A percentile compares a stretch with the other conserved stretches of the same genome.
These are phyloP conservation scores for Ctena decussata DNA, from an alignment of 2,888 invertebrate genomes.

Conservation along the genomic window DNA sequence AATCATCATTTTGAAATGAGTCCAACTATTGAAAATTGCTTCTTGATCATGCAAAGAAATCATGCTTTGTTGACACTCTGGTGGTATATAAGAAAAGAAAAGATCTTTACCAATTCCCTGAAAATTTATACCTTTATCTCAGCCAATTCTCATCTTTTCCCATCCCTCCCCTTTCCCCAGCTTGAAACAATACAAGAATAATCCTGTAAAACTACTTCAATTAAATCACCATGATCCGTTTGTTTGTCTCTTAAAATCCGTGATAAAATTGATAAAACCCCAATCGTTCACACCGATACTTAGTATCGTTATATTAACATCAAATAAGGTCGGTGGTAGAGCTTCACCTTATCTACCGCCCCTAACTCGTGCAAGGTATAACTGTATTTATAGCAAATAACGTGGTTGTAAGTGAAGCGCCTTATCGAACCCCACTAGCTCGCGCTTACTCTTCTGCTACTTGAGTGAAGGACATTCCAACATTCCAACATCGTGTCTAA, in stretches of 20 bases:
- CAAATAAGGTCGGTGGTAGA: constrained; percentile 1
- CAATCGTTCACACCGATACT: constrained; percentile 42
- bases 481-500: constrained; percentile 6
- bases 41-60: no score
- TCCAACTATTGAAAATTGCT: no score
- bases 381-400: neutral
- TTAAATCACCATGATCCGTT: constrained; percentile 20
- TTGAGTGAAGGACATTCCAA: neutral
- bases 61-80: no score
- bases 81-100: no score
- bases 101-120: neutral
- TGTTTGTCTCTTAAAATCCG: constrained; percentile 20
- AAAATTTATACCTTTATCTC: constrained; percentile 2
- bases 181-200: constrained; percentile 38
- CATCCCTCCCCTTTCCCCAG: neutral
- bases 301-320: neutral
- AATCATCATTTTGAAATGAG: no score
- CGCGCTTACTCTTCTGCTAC: neutral
- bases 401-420: constrained; percentile 2
- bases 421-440: constrained; percentile 24
- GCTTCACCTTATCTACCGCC: constrained; percentile 34
- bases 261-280: constrained; percentile 16
- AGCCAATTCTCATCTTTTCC: neutral
- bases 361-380: neutral
- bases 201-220: constrained; percentile 50